Evolutionary conservation across 2,113 vertebrate genomes (phyloP).

Genomic region (Macquaria australasica): DNA sequence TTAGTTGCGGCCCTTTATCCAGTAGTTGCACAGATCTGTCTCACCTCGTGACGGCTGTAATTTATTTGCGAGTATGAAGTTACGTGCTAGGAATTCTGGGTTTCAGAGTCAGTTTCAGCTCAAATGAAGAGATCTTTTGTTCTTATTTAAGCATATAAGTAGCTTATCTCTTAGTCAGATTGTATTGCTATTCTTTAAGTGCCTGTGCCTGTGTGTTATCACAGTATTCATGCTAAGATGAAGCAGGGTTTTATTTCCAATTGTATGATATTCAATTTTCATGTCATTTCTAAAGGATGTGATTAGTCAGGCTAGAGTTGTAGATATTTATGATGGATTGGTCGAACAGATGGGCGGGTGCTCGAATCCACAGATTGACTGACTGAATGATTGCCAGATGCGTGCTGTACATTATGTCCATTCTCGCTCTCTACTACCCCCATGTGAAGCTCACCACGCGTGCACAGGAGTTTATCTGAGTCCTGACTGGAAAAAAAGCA

Average conservation of each 20-base stretch:
- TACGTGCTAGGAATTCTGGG: background rate
- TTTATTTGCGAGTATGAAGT: background rate
- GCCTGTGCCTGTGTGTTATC: background rate
- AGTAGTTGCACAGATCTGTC: background rate
- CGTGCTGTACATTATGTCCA: background rate
- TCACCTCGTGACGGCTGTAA: background rate
- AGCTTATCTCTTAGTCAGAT: background rate
- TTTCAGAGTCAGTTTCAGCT: background rate
- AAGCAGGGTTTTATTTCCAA: background rate
- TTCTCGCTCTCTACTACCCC: background rate
- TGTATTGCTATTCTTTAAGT: background rate
- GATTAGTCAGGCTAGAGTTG: background rate
- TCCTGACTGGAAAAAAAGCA: background rate
- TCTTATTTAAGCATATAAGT: background rate
- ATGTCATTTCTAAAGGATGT: background rate
- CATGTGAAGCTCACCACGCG: background rate
- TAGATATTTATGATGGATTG: background rate
- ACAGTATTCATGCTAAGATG: background rate
- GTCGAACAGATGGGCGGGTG: background rate
- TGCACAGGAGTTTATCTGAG: slow-evolving; percentile 7
- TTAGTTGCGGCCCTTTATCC: background rate
- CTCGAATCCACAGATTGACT: background rate
- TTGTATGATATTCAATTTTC: background rate
- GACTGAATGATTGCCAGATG: background rate
- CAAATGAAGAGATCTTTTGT: background rate